Conservation (phyloP, 2,797 vertebrate genomes). For the Chromobotia macracanthus region DNA sequence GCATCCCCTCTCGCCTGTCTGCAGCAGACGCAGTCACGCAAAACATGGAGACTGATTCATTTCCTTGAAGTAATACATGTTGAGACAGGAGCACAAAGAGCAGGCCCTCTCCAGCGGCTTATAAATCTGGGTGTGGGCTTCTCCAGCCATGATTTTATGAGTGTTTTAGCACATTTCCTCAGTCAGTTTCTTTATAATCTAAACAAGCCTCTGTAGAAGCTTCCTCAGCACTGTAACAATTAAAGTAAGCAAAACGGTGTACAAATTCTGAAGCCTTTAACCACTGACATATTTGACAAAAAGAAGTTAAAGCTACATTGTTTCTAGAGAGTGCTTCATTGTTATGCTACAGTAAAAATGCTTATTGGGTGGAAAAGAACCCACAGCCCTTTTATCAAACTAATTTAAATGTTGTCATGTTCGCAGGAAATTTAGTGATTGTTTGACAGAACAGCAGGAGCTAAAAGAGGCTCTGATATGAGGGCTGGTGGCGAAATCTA, state of each 20-base stretch:
- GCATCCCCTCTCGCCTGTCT: constrained; percentile 57
- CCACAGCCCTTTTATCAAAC: constrained; percentile 57
- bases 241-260: constrained; percentile 24
- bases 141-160: constrained; percentile 67
- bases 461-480: background rate
- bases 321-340: background rate
- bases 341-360: background rate
- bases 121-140: constrained; percentile 73
- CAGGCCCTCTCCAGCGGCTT: constrained; percentile 50
- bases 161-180: constrained; percentile 69
- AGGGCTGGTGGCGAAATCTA: constrained; percentile 71
- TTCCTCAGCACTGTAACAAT: constrained; percentile 24
- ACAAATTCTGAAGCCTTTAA: constrained; percentile 3
- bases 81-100: constrained; percentile 58
- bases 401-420: constrained; percentile 70
- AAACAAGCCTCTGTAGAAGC: constrained; percentile 35
- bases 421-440: constrained; percentile 5
- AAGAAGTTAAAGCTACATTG: background rate
- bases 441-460: too few species aligned
- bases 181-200: constrained; percentile 58
- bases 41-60: constrained; percentile 74
- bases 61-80: constrained; percentile 76
- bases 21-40: constrained; percentile 62
- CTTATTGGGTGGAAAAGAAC: constrained; percentile 60
- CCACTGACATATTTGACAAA: constrained; percentile 1